Percentiles rank a stretch among this genome's conserved stretches.
Conservation (phyloP, 2,113 vertebrate species). For the Odocoileus hemionus region DNA sequence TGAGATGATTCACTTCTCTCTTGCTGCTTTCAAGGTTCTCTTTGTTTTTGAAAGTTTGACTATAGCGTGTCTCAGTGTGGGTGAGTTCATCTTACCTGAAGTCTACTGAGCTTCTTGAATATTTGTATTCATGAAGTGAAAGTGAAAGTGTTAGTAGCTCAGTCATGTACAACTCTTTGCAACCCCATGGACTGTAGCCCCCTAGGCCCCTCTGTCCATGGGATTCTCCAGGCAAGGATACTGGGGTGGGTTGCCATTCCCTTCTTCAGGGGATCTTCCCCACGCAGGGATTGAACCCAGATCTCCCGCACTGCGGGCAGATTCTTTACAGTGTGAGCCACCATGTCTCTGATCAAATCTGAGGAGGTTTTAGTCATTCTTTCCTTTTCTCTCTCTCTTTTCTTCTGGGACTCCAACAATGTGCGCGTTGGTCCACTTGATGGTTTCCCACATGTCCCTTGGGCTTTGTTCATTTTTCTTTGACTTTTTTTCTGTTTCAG, state of each 20-base stretch:
- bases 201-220: not conserved
- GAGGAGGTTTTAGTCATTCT: not conserved
- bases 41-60: not conserved
- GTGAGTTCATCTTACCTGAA: not conserved
- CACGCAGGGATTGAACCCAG: not conserved
- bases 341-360: too few relatives aligned
- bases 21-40: not conserved
- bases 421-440: not conserved
- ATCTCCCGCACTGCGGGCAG: fast-evolving
- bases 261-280: not conserved
- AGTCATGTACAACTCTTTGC: not conserved
- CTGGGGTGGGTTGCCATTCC: not conserved
- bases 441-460: not conserved
- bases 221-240: not conserved
- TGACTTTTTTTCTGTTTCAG: not conserved
- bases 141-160: not conserved
- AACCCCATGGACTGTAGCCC: not conserved
- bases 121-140: not conserved
- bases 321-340: not conserved
- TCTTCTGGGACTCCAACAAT: not conserved
- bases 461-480: not conserved
- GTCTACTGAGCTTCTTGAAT: not conserved
- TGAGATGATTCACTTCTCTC: not conserved
- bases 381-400: not conserved
- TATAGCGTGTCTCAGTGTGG: not conserved